These are phyloP conservation scores for Gandaritis pyraliata DNA, from an alignment of 2,888 invertebrate genomes.

Conservation along the genomic window DNA sequence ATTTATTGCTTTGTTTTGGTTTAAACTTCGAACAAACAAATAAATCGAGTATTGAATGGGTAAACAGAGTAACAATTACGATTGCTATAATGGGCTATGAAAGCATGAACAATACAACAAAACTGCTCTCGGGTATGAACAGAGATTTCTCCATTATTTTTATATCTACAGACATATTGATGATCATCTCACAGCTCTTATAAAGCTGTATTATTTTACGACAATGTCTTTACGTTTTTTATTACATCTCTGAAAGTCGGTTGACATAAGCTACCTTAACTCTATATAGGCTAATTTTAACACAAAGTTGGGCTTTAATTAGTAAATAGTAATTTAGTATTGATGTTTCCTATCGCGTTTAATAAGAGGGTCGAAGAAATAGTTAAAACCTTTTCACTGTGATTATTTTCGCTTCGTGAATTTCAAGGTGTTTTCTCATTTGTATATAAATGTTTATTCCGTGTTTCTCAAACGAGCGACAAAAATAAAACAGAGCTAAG, in stretches of 20 bases:
- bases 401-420: conserved; percentile 50
- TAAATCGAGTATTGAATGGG: conserved; percentile 17
- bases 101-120: not conserved
- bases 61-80: conserved; percentile 15
- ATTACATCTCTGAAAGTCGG: no score
- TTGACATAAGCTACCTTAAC: no score
- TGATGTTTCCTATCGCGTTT: conserved; percentile 27
- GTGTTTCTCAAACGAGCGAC: conserved; percentile 39
- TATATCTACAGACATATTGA: no score
- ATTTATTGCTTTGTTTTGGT: conserved; percentile 55
- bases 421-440: conserved; percentile 54
- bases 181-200: no score
- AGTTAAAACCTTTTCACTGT: conserved; percentile 36
- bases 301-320: not conserved
- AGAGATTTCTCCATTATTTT: not conserved
- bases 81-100: not conserved
- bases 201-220: no score
- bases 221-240: no score
- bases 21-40: conserved; percentile 30
- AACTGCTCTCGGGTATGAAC: conserved; percentile 1
- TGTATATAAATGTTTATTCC: conserved; percentile 44
- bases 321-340: conserved; percentile 11
- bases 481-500: not conserved
- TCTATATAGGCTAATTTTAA: no score
- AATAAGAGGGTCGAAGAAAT: conserved; percentile 36